Base-by-base conservation (phyloP, 2,113 vertebrate genomes). In the Heterotilapia buettikoferi region DNA sequence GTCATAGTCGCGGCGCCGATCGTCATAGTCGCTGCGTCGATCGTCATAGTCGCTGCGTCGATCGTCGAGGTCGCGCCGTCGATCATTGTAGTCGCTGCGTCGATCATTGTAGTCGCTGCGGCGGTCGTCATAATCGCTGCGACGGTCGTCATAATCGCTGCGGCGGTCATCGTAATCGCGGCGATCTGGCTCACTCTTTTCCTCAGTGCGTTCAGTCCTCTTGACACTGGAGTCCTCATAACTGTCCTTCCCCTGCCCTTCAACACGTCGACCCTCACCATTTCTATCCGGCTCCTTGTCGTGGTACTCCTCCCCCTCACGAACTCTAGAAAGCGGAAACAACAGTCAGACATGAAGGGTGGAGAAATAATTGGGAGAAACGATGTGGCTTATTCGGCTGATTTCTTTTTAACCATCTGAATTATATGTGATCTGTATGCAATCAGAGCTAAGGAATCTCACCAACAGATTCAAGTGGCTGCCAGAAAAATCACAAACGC, bases 291-390 rank as follows among this genome's bases (percentile, higher is more conserved):
- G 53, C 9, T 92, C 88, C 54, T 90, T 86, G 66, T 96, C 94
- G 0, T 5, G 13, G 71, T 68, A 89, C 18, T 89, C 88, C 1
- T 9, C n/a, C 0, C 31, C 89, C n/a, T 84, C 84, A 4, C 1
- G 83, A 52, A 13, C 68, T 78, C 96, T 97, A 90, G 5, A 76
- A 83, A 31, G 18, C 2, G 12, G 45, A 81, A 13, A 76, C 40
- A 83, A 19, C n/a, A 79, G 19, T 83, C 29, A 85, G 18, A 13
- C 16, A 26, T 26, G 11, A 11, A 4, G 5, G 5, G 21, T 33
- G 16, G 68, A 53, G 4, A n/a, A 50, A 66, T 13, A 6, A 47
- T 14, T 43, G 21, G 10, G 10, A 53, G 6, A 33, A 78, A 6
- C 2, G 4, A 1, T 11, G 7, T 54, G 47, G 5, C 26, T 29